Evolutionary conservation across 2,888 invertebrate genomes (phyloP), one percentile per base, ranked within the genome.

Genomic region (Leptinotarsa tumamoca): DNA sequence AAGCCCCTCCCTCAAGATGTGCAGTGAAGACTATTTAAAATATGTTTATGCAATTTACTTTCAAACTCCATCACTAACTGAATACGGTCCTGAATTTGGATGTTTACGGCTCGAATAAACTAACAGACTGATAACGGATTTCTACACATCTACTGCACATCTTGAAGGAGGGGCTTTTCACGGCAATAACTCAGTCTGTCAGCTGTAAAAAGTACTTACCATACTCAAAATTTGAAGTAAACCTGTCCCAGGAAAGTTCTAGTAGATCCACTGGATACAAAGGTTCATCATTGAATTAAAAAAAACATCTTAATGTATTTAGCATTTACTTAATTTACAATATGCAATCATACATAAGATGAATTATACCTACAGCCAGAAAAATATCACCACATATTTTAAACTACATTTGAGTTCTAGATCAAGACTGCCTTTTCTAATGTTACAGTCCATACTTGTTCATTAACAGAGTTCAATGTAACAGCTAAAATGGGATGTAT

Each of bases 351-450:
- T 88, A 88, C 88, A 88, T 87, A 87, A 87, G 87, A 87, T 88
- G 88, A 87, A 87, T 87, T 88, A 88, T 88, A 88, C 88, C 88
- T 88, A 88, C 88, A 88, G 88, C 88, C 88, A 88, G 88, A 88
- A 88, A 88, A 88, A 88, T 88, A 88, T 88, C 88, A 88, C 88
- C 88, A 88, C 88, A 88, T 88, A 88, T 88, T 88, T 88, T 87
- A 88, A 88, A 88, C 88, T 88, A 88, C 88, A 88, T 87, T 87
- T 87, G 87, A 88, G 87, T 86, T 88, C 88, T 88, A 88, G 84
- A 85, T 86, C 85, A 86, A 86, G 87, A 87, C 87, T 87, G 88
- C 81, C 83, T 78, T 85, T 84, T 86, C 83, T 80, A 83, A 81
- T 80, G 78, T 80, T 82, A 85, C 86, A 86, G 86, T 85, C 85